phyloP scores from a whole-genome alignment of 2,888 invertebrate genomes.

The Cerastoderma edule region DNA sequence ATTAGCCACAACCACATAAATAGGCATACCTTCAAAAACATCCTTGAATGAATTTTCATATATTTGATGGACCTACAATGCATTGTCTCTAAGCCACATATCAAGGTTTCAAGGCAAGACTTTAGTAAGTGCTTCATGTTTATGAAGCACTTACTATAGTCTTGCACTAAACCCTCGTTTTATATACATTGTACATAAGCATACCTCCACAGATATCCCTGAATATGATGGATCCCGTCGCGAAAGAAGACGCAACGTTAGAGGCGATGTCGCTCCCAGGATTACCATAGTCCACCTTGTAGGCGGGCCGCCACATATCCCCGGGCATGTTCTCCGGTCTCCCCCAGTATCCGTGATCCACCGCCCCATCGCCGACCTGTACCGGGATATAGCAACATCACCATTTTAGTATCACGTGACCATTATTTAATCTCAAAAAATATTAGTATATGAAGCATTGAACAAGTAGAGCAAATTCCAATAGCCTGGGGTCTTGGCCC shows the following conservation, averaged over 20 bases:
- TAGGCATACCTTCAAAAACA: neutral
- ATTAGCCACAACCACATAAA: too few relatives aligned
- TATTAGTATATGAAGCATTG: too few relatives aligned
- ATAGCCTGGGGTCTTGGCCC: too few relatives aligned
- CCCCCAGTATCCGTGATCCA: conserved; percentile 87
- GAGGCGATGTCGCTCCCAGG: conserved; percentile 87
- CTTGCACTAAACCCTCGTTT: neutral
- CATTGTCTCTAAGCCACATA: too few relatives aligned
- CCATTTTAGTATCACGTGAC: too few relatives aligned
- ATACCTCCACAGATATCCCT: conserved; percentile 60
- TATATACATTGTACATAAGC: neutral
- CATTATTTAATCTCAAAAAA: too few relatives aligned
- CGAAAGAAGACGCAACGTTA: conserved; percentile 87
- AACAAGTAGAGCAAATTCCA: too few relatives aligned
- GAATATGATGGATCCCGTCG: conserved; percentile 73
- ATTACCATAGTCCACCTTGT: conserved; percentile 86
- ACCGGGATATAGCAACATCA: neutral
- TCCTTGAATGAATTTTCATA: too few relatives aligned
- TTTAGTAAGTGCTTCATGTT: too few relatives aligned
- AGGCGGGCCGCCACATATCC: conserved; percentile 85
- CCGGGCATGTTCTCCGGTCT: conserved; percentile 86
- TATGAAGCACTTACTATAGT: too few relatives aligned
- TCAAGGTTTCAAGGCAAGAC: too few relatives aligned
- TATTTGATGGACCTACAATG: too few relatives aligned
- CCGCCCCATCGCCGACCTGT: conserved; percentile 82